Evolutionary conservation across 2,888 invertebrate genomes (phyloP), one percentile per base, ranked within the genome.

Genomic region (Priocnemis perturbator): DNA sequence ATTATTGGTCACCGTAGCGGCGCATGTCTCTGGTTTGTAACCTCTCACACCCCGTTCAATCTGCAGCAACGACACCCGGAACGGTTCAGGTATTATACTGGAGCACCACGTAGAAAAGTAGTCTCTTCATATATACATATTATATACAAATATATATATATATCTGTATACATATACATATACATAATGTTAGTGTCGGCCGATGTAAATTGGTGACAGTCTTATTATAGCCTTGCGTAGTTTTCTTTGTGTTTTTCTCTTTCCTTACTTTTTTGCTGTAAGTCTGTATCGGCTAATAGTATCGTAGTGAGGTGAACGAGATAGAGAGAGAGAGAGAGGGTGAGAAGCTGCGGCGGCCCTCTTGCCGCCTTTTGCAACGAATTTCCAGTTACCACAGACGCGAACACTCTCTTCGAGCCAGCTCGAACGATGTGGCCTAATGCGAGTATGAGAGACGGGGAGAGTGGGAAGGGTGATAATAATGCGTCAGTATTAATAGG

Each of bases 361-460:
- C 17, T 52, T 68, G 20, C 48, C 26, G 20, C 30, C n/a, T 63
- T 55, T 53, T 59, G 23, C 58, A 17, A 21, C 17, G 52, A 55
- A 68, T 68, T 64, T 47, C 7, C 19, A 53, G 55, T 23, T 26
- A 15, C 23, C 15, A 1, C 3, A 21, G 3, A 20, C 21, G 4
- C 47, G 9, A 47, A 47, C 9, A 47, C 50, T 50, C 19, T 50
- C 19, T 50, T 19, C 19, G 50, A 50, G 50, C 5, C 50, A 19
- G 50, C 14, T 19, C 50, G 21, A 26, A 37, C 44, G 37, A 57
- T 14, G 19, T 57, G 57, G 57, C 57, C 57, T 57, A 57, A 57
- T 17, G 65, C 64, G 67, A 70, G 65, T 68, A 62, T 37, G 37
- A 37, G 37, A 37, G 37, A 37, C 11, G 7, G 37, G 37, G 37